Evolutionary conservation across 35 echinoderm and acorn worm genomes (phyloP).

Genomic region (Strongylocentrotus purpuratus): DNA sequence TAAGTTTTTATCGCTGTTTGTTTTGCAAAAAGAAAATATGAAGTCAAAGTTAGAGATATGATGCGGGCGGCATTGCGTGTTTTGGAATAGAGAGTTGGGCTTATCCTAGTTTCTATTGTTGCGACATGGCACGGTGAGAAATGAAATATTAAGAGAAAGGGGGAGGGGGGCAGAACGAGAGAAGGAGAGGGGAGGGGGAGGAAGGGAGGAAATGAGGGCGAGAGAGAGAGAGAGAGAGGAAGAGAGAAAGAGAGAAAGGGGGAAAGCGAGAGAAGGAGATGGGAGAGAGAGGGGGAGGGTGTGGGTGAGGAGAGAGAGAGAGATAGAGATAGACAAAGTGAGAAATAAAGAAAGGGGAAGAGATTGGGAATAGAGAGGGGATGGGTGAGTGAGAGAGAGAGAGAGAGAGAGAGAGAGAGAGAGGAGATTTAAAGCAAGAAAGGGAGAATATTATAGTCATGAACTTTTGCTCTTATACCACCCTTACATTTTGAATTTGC

Average conservation of each 20-base stretch:
- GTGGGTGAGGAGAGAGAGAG: too few relatives aligned
- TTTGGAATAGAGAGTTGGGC: background rate
- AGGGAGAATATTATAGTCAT: too few relatives aligned
- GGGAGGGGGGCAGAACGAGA: background rate
- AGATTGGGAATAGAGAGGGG: too few relatives aligned
- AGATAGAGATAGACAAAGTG: too few relatives aligned
- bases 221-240: background rate
- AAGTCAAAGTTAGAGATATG: background rate
- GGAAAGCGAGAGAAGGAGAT: background rate
- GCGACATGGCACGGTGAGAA: background rate
- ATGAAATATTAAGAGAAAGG: background rate
- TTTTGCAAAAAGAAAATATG: background rate
- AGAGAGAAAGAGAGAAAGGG: background rate
- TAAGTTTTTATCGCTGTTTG: constrained; percentile 27
- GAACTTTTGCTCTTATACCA: too few relatives aligned
- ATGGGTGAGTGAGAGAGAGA: too few relatives aligned
- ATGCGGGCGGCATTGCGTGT: background rate
- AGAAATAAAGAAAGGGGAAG: too few relatives aligned
- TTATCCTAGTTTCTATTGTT: background rate
- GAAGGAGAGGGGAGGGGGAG: background rate
- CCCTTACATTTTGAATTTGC: too few relatives aligned
- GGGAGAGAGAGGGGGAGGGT: too few relatives aligned
- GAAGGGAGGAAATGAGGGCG: background rate
- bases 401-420: too few relatives aligned
- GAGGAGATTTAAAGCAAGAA: too few relatives aligned